Base-by-base conservation (phyloP, 1,140 invertebrate species). In the Asbolus verrucosus region DNA sequence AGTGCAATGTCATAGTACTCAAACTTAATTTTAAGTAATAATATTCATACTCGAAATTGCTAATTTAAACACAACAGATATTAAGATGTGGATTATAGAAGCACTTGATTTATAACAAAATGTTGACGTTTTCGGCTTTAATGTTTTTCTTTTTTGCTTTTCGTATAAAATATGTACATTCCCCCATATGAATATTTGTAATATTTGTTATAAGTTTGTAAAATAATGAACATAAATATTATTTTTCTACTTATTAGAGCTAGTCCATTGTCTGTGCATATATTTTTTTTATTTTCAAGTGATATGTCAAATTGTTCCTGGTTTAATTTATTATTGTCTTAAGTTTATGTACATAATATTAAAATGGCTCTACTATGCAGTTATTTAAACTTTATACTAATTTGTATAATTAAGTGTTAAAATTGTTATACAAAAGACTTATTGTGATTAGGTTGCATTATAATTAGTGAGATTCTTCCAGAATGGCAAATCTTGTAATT, bases 191-290 rank as follows among this genome's bases (percentile, higher is more conserved):
- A 54, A 54, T 19, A 54, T 54, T 24, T 54, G 46, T 54, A 54
- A 27, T 54, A 54, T 54, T 54, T 54, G 27, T 54, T 54, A 19
- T 18, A 54, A 54, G 33, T 36, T 36, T 36, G 33, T 36, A 36
- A 36, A 36, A 36, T 36, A 27, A 54, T 27, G 46, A 54, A 54
- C 21, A 50, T 11, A 54, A 30, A 63, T 62, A 62, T 63, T 63
- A 63, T 63, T 63, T 63, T 63, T 63, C 61, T 63, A 63, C 61
- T 63, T 63, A 63, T 62, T 63, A 63, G 61, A 63, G 33, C 61
- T 39, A 54, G 46, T 54, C 46, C 46, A 54, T 62, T 18, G 59
- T 62, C 59, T 62, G 36, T 62, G 59, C 39, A 39, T 63, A 27
- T 63, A 63, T 18, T 63, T 39, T 41, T 36, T 62, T 62, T n/a